phyloP scores from a whole-genome alignment of 2,888 invertebrate species.

The Abrostola tripartita region DNA sequence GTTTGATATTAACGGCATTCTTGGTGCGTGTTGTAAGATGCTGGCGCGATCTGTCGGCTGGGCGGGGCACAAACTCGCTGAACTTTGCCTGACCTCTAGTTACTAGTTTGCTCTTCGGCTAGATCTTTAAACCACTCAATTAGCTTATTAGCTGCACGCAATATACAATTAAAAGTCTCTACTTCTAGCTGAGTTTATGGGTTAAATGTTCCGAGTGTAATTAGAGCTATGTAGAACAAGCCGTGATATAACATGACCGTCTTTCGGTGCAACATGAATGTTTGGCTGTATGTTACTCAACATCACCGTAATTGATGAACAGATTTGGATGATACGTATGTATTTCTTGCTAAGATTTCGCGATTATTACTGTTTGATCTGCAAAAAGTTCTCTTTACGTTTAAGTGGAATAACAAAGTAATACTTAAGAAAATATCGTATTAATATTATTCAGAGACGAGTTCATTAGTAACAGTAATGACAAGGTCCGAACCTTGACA shows the following conservation, averaged over 20 bases:
- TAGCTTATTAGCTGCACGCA: slow-evolving; percentile 51
- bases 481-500: slow-evolving; percentile 56
- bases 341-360: neutral
- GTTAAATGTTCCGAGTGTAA: slow-evolving; percentile 17
- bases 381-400: too few species aligned
- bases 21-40: slow-evolving; percentile 60
- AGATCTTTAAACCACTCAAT: slow-evolving; percentile 57
- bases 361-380: too few species aligned
- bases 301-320: neutral
- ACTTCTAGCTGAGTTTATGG: slow-evolving; percentile 15
- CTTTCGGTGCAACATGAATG: neutral
- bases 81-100: slow-evolving; percentile 74
- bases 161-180: slow-evolving; percentile 31
- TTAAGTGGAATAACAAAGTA: neutral
- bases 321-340: neutral
- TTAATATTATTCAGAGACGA: slow-evolving; percentile 27
- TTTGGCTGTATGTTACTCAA: neutral
- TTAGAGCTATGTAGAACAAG: slow-evolving; percentile 5
- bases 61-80: slow-evolving; percentile 64
- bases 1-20: slow-evolving; percentile 57
- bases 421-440: slow-evolving; percentile 25
- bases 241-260: neutral
- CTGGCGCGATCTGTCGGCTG: slow-evolving; percentile 53
- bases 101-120: slow-evolving; percentile 57
- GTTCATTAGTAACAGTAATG: slow-evolving; percentile 26